Conservation (phyloP, 2,113 vertebrate genomes). For the Varanus salvator region DNA sequence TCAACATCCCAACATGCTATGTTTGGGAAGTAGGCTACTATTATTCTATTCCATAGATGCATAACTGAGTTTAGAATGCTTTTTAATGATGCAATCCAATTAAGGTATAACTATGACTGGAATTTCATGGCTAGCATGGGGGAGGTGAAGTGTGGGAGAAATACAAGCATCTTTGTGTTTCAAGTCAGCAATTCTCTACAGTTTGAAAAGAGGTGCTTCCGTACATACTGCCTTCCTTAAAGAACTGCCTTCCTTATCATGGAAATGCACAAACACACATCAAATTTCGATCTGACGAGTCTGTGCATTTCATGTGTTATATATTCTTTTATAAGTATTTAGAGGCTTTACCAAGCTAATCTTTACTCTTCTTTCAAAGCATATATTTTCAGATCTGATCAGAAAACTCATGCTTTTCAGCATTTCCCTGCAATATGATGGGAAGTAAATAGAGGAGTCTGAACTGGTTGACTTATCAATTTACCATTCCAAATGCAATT, state of each 20-base stretch:
- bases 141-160: background rate
- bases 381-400: background rate
- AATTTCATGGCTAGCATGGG: background rate
- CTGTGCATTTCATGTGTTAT: background rate
- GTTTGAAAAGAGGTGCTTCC: background rate
- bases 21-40: background rate
- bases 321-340: background rate
- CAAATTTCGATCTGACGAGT: background rate
- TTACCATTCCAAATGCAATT: background rate
- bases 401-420: background rate
- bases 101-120: background rate
- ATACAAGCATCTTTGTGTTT: background rate
- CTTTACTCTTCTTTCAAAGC: background rate
- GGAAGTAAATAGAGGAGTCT: background rate
- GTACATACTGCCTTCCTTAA: background rate
- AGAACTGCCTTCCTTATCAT: background rate
- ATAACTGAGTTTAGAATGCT: background rate
- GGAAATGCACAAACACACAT: background rate
- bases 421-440: background rate
- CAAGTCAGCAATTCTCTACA: background rate
- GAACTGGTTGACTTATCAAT: background rate
- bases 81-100: background rate
- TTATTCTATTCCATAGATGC: background rate
- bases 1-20: too few species aligned
- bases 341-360: too few species aligned